phyloP scores from a whole-genome alignment of 2,797 vertebrate genomes.

The Sebastes iracundus region DNA sequence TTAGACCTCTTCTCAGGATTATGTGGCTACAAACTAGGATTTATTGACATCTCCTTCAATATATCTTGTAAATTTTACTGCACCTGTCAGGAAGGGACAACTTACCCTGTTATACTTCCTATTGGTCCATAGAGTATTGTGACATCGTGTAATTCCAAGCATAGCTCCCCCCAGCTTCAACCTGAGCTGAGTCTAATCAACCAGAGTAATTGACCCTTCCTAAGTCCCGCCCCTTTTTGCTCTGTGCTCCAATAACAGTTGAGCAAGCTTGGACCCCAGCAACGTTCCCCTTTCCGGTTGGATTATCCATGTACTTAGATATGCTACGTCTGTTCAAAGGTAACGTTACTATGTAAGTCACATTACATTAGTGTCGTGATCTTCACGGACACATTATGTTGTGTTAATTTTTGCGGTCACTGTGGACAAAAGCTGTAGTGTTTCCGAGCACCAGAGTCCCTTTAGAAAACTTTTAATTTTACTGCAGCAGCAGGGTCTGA shows the following conservation, averaged over 20 bases:
- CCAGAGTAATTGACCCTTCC: background rate
- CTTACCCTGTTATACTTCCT: background rate
- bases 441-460: background rate
- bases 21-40: background rate
- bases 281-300: background rate
- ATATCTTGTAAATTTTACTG: background rate
- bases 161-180: background rate
- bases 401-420: background rate
- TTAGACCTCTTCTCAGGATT: background rate
- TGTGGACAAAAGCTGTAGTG: background rate
- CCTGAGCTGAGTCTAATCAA: background rate
- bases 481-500: no score
- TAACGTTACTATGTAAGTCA: background rate
- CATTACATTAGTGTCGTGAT: no score
- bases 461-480: no score
- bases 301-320: background rate
- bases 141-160: background rate
- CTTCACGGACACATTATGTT: background rate
- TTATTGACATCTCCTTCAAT: background rate
- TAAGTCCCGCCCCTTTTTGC: background rate
- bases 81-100: background rate
- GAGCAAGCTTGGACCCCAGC: background rate
- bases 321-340: background rate
- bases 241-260: background rate
- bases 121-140: background rate